These are phyloP conservation scores for Periophthalmus modestus DNA, from an alignment of 2,113 vertebrate species.

Conservation along the genomic window DNA sequence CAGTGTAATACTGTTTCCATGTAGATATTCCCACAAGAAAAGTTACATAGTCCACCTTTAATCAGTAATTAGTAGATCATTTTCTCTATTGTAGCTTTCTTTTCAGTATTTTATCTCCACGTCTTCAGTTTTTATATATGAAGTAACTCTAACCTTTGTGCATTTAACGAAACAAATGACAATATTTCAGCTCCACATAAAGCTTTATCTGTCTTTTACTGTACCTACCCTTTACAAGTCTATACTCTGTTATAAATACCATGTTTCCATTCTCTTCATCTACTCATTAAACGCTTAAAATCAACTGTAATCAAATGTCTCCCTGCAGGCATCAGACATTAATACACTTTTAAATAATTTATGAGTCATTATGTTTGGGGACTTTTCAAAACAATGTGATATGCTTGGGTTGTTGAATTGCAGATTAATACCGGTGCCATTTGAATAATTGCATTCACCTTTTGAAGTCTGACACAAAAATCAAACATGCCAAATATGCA, in stretches of 20 bases:
- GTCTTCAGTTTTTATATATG: not conserved
- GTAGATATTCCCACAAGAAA: not conserved
- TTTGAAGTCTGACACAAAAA: not conserved
- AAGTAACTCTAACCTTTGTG: not conserved
- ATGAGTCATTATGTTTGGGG: not conserved
- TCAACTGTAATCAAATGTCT: not conserved
- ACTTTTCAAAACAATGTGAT: slow-evolving; percentile 9
- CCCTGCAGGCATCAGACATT: not conserved
- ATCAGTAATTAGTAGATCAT: too few relatives aligned
- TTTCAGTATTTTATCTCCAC: too few relatives aligned
- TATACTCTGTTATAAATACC: not conserved
- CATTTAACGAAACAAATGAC: not conserved
- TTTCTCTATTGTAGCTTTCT: too few relatives aligned
- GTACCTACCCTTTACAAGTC: not conserved
- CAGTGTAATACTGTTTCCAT: not conserved
- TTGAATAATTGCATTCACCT: slow-evolving; percentile 6
- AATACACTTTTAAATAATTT: slow-evolving; percentile 4
- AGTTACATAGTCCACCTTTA: too few relatives aligned
- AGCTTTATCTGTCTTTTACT: not conserved
- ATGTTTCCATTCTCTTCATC: not conserved
- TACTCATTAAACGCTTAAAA: not conserved
- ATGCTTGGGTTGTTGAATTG: not conserved
- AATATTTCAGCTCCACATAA: not conserved
- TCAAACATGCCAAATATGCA: not conserved
- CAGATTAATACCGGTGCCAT: not conserved